Conservation (phyloP, 2,113 vertebrate genomes). For the Leptosomus discolor region DNA sequence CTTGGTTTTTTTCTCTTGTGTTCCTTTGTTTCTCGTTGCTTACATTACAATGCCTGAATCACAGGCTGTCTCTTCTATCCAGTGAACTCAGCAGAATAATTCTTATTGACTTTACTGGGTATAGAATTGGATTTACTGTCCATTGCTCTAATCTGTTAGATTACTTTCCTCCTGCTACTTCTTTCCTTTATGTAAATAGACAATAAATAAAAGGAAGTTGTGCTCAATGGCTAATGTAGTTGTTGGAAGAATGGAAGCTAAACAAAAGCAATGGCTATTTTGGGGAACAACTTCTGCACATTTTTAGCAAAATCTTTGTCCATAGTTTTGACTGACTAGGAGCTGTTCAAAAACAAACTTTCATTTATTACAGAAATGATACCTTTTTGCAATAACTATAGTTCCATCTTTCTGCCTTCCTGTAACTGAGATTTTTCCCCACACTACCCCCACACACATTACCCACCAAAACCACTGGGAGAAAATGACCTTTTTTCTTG, state of each 20-base stretch:
- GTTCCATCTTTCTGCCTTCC: background rate
- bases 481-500: background rate
- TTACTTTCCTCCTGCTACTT: constrained; percentile 5
- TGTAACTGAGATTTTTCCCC: background rate
- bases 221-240: background rate
- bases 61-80: background rate
- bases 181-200: constrained; percentile 19
- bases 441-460: background rate
- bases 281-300: background rate
- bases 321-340: background rate
- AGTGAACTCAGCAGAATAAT: constrained; percentile 17
- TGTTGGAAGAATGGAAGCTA: background rate
- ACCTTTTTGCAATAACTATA: background rate
- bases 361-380: background rate
- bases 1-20: background rate
- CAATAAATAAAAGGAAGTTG: background rate
- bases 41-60: background rate
- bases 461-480: background rate
- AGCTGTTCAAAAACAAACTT: background rate
- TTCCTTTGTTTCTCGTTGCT: background rate
- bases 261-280: background rate
- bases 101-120: constrained; percentile 23
- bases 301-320: background rate
- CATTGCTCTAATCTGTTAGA: constrained; percentile 27
- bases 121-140: constrained; percentile 45